A percentile compares a stretch with the other conserved stretches of the same genome.
phyloP scores from a whole-genome alignment of 2,113 vertebrate species.

The Anguilla rostrata region DNA sequence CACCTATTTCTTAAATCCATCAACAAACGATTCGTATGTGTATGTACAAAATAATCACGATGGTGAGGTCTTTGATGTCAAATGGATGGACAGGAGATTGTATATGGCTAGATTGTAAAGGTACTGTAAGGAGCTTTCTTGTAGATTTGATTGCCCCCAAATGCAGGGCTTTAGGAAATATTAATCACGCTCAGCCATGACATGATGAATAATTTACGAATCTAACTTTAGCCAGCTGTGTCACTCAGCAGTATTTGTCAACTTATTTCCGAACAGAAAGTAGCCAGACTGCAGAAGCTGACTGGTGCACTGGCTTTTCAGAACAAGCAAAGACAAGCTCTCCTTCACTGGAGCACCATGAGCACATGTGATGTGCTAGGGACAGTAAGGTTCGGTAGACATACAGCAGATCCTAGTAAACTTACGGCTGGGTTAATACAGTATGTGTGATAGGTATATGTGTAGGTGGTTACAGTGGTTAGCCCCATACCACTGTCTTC shows the following conservation, averaged over 20 bases:
- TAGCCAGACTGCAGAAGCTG: not conserved
- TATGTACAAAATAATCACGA: not conserved
- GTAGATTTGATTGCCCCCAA: slow-evolving; percentile 44
- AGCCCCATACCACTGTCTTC: no score
- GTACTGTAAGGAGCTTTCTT: slow-evolving; percentile 37
- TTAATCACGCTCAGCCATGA: slow-evolving; percentile 54
- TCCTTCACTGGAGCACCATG: not conserved
- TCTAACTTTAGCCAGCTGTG: slow-evolving; percentile 1
- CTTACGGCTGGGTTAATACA: no score
- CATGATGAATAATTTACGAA: slow-evolving; percentile 48
- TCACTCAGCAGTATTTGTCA: slow-evolving; percentile 21
- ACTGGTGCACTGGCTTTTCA: not conserved
- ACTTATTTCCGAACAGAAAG: not conserved
- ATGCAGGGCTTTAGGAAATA: slow-evolving; percentile 52
- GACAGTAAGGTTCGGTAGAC: no score
- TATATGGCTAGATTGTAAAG: not conserved
- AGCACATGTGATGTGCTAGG: no score
- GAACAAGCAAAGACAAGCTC: not conserved
- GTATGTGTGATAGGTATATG: no score
- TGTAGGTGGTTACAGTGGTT: no score
- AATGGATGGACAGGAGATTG: slow-evolving; percentile 8
- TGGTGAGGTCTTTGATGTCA: slow-evolving; percentile 7
- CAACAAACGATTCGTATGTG: not conserved
- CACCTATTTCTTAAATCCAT: not conserved
- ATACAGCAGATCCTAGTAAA: no score